Conservation (phyloP, 2,888 invertebrate species). For the Bedellia somnulentella region DNA sequence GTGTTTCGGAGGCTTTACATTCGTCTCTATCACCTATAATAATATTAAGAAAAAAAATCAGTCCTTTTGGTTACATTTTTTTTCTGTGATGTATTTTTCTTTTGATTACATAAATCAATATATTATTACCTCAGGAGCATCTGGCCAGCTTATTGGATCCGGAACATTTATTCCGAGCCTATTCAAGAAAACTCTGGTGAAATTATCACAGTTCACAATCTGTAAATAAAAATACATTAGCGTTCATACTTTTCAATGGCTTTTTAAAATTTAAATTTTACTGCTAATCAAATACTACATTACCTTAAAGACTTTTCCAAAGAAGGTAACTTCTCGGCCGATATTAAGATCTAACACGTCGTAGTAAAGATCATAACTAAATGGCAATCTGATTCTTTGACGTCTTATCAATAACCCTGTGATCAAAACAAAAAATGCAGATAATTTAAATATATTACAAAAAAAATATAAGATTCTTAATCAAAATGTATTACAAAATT, state of each 20-base stretch:
- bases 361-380: conserved; percentile 75
- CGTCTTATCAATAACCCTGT: conserved; percentile 78
- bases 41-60: too few relatives aligned
- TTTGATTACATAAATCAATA: conserved; percentile 10
- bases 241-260: too few relatives aligned
- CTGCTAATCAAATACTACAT: too few relatives aligned
- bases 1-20: conserved; percentile 14
- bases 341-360: conserved; percentile 87
- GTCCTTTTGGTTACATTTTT: too few relatives aligned
- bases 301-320: conserved; percentile 71
- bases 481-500: too few relatives aligned
- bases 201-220: conserved; percentile 84
- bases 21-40: too few relatives aligned
- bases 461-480: too few relatives aligned
- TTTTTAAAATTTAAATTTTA: too few relatives aligned
- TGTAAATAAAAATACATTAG: conserved; percentile 32
- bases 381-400: conserved; percentile 78
- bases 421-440: too few relatives aligned
- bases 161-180: conserved; percentile 83
- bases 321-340: conserved; percentile 77
- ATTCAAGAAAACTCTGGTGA: conserved; percentile 82
- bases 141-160: conserved; percentile 55
- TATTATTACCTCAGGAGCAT: too few relatives aligned
- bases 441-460: too few relatives aligned
- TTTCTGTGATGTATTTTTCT: conserved; percentile 39